Conservation (phyloP, 2,888 invertebrate genomes). For the Drosophila heteroneura region DNA sequence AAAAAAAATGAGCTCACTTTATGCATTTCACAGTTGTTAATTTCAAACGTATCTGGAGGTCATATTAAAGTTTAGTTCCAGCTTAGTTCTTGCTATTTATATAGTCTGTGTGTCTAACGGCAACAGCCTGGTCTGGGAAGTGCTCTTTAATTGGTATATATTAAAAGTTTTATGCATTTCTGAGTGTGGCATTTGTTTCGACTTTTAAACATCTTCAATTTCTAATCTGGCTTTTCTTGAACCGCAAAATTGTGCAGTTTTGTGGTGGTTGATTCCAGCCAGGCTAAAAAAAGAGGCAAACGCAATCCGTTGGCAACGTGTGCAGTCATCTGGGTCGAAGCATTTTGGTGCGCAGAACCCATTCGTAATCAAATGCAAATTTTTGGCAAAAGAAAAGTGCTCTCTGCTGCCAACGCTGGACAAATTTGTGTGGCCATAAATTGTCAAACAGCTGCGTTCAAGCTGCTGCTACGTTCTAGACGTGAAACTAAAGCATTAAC, state of each 20-base stretch:
- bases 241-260: slow-evolving; percentile 26
- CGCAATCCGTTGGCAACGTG: slow-evolving; percentile 65
- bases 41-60: background rate
- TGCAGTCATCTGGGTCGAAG: slow-evolving; percentile 56
- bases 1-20: background rate
- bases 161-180: slow-evolving; percentile 33
- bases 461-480: slow-evolving; percentile 40
- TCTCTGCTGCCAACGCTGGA: slow-evolving; percentile 25
- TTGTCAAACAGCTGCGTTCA: slow-evolving; percentile 66
- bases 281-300: slow-evolving; percentile 12
- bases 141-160: slow-evolving; percentile 23
- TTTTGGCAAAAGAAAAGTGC: slow-evolving; percentile 62
- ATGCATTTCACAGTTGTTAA: background rate
- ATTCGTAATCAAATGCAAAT: slow-evolving; percentile 74
- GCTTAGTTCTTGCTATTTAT: background rate
- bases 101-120: background rate
- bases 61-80: background rate
- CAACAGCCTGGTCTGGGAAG: slow-evolving; percentile 7
- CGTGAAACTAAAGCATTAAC: slow-evolving; percentile 39
- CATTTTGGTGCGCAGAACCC: slow-evolving; percentile 36
- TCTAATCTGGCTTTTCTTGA: slow-evolving; percentile 43
- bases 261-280: background rate
- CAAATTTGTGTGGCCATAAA: slow-evolving; percentile 62
- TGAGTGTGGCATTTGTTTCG: slow-evolving; percentile 31
- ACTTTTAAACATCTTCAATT: slow-evolving; percentile 48